These are phyloP conservation scores for Andrena flavipes DNA, from an alignment of 2,888 invertebrate genomes.

Conservation along the genomic window DNA sequence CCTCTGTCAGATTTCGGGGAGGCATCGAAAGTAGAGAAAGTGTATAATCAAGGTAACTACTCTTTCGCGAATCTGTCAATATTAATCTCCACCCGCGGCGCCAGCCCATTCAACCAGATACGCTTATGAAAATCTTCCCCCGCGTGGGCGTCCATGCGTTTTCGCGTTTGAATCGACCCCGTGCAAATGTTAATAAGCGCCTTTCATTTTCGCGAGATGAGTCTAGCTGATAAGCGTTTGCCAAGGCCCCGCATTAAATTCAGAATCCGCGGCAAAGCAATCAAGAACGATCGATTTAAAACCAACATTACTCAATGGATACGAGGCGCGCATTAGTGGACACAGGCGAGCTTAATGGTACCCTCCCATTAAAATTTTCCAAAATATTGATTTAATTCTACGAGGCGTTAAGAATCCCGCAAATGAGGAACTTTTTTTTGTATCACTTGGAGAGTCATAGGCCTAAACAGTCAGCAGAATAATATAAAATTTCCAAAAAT, in stretches of 20 bases:
- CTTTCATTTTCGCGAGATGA: constrained; percentile 32
- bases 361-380: too few relatives aligned
- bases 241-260: constrained; percentile 12
- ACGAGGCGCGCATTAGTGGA: background rate
- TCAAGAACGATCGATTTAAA: constrained; percentile 26
- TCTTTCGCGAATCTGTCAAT: constrained; percentile 57
- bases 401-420: too few relatives aligned
- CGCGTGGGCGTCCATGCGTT: background rate
- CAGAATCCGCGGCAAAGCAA: constrained; percentile 22
- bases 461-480: too few relatives aligned
- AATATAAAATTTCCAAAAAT: too few relatives aligned
- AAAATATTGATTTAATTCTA: too few relatives aligned
- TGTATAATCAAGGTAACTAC: constrained; percentile 32
- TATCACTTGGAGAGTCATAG: too few relatives aligned
- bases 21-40: constrained; percentile 37
- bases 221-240: constrained; percentile 37
- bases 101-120: constrained; percentile 15
- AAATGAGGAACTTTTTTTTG: too few relatives aligned
- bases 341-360: too few relatives aligned
- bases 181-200: constrained; percentile 30
- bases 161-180: constrained; percentile 10
- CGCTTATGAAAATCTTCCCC: constrained; percentile 12
- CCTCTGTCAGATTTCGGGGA: constrained; percentile 6
- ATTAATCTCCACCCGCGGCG: constrained; percentile 45
- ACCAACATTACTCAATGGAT: background rate